Evolutionary conservation across 2,113 vertebrate species (phyloP), one percentile per base, ranked within the genome.

Genomic region (Indicator indicator): DNA sequence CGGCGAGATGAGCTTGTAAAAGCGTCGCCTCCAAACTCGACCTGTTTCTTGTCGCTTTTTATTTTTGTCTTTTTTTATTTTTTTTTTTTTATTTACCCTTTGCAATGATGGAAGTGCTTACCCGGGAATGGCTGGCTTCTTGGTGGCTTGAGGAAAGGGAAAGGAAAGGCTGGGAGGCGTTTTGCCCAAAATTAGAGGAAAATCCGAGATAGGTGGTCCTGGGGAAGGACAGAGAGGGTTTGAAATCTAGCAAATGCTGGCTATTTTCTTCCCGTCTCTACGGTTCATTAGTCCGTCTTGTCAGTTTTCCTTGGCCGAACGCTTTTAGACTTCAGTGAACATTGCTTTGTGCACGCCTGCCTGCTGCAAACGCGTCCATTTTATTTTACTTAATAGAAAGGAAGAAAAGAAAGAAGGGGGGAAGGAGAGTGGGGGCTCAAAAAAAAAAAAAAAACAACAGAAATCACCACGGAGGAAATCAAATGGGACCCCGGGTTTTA

Each of bases 21-120:
- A 98, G 98, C 98, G 86, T 98, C 90, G 98, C 98, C 97, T 98
- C 98, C 98, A 98, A 99, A 99, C 98, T 98, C 99, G 99, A 99
- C 99, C 99, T 98, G 98, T 95, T 99, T 98, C 98, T 98, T 99
- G 99, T 99, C 98, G 97, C 99, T 99, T 99, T 99, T 99, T 98
- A 99, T 99, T 99, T 98, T 98, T 97, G 97, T 96, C 97, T 98
- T 52, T 98, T 36, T 36, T 36, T 7, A 36, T 36, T 36, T 36
- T 36, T 36, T 36, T 98, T 97, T 97, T 97, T 98, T 97, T 98
- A 97, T 98, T 97, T 98, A 97, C 97, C 96, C 94, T 98, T 97
- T 95, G 69, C 96, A 90, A 97, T 95, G 96, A 96, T 97, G 42
- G 96, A 89, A 97, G 91, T 63, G 94, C 87, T 96, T 96, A 48